A percentile compares a stretch with the other conserved stretches of the same genome.
These are phyloP conservation scores for Automeris io DNA, from an alignment of 2,888 invertebrate species.

Conservation along the genomic window DNA sequence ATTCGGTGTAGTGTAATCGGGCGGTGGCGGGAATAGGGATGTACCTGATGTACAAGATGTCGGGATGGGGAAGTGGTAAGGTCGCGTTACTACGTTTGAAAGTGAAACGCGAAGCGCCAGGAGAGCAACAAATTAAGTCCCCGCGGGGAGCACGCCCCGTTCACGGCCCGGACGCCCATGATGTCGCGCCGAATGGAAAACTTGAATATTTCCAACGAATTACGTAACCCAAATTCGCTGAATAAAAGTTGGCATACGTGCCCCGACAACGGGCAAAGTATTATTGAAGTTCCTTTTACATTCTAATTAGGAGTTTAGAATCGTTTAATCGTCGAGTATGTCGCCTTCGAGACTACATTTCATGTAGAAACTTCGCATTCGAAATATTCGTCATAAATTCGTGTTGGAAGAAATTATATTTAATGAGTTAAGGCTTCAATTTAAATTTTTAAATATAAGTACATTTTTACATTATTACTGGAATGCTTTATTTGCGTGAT, in stretches of 20 bases:
- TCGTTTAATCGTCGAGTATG: conserved; percentile 45
- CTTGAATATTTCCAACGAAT: conserved; percentile 69
- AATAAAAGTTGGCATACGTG: conserved; percentile 66
- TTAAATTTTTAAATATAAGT: conserved; percentile 4
- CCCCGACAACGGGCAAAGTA: conserved; percentile 54
- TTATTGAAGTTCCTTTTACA: conserved; percentile 52
- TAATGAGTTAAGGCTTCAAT: conserved; percentile 1
- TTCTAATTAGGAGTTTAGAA: conserved; percentile 55
- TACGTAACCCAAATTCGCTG: conserved; percentile 61
- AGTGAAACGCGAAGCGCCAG: conserved; percentile 75
- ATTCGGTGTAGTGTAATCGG: conserved; percentile 26
- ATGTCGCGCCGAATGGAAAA: conserved; percentile 70
- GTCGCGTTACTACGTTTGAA: conserved; percentile 74
- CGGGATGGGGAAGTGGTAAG: conserved; percentile 61
- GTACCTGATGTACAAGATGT: conserved; percentile 46
- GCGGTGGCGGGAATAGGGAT: conserved; percentile 47
- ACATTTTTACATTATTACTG: conserved; percentile 1
- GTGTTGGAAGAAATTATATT: conserved; percentile 1
- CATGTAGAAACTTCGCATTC: conserved; percentile 29
- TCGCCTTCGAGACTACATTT: conserved; percentile 33
- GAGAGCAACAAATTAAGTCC: conserved; percentile 77
- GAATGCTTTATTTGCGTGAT: neutral
- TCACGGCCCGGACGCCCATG: conserved; percentile 64
- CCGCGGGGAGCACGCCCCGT: conserved; percentile 61
- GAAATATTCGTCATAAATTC: conserved; percentile 14